Conservation (phyloP, 1,140 invertebrate genomes). For the Anastrepha ludens region DNA sequence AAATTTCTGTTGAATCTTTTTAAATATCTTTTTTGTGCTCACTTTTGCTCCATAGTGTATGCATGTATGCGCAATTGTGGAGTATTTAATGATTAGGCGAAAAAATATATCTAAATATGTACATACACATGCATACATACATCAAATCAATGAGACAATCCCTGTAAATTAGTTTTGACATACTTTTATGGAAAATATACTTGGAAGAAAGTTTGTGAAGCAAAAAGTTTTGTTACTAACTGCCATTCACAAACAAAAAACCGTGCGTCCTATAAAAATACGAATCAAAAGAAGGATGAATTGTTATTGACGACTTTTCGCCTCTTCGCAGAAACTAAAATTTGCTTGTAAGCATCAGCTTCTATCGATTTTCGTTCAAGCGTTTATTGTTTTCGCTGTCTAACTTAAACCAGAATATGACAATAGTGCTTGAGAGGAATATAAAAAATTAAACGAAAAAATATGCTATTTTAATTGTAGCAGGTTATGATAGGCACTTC, state of each 20-base stretch:
- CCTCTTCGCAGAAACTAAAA: background rate
- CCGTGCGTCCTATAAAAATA: background rate
- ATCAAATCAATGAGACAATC: background rate
- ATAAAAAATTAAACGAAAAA: background rate
- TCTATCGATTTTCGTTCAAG: conserved; percentile 30
- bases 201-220: background rate
- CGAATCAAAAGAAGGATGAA: background rate
- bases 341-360: background rate
- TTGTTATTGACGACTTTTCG: background rate
- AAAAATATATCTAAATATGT: background rate
- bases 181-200: conserved; percentile 19
- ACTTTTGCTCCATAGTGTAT: too few relatives aligned
- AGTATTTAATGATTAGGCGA: background rate
- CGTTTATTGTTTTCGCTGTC: conserved; percentile 33
- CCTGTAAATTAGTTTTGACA: conserved; percentile 30
- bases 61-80: background rate
- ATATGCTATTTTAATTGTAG: background rate
- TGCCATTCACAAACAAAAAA: background rate
- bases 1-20: too few relatives aligned
- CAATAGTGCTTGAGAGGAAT: conserved; percentile 15
- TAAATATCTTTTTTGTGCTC: too few relatives aligned
- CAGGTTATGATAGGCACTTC: too few relatives aligned
- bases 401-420: conserved; percentile 5
- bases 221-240: background rate
- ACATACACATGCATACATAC: background rate